A percentile compares a stretch with the other conserved stretches of the same genome.
Conservation (phyloP, 2,888 invertebrate genomes). For the Ceratothoa steindachneri region DNA sequence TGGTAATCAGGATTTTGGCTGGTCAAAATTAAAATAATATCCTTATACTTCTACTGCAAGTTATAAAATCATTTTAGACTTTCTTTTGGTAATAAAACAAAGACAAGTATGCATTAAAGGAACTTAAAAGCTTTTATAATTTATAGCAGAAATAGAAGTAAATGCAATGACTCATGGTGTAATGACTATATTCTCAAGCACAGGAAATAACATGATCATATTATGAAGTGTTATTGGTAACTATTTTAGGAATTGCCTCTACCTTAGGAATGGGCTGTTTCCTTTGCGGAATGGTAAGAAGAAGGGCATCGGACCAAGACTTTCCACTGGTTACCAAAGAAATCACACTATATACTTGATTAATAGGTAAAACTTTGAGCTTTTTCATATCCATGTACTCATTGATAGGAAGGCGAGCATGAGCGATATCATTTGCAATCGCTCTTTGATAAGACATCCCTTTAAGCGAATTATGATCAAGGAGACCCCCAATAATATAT, state of each 20-base stretch:
- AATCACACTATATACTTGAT: conserved; percentile 87
- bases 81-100: too few species aligned
- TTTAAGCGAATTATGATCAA: conserved; percentile 96
- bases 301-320: conserved; percentile 73
- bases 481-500: conserved; percentile 94
- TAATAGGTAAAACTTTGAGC: conserved; percentile 87
- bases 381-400: conserved; percentile 87
- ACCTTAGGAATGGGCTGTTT: conserved; percentile 63
- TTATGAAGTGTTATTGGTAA: too few species aligned
- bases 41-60: too few species aligned
- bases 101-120: too few species aligned
- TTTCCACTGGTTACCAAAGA: conserved; percentile 70
- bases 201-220: too few species aligned
- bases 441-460: conserved; percentile 82
- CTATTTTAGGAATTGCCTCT: not conserved
- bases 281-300: conserved; percentile 70
- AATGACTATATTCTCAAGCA: too few species aligned
- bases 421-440: conserved; percentile 67
- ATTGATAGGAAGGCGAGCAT: conserved; percentile 81
- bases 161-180: too few species aligned
- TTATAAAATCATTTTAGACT: too few species aligned
- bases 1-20: too few species aligned
- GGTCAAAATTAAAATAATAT: too few species aligned
- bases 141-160: too few species aligned
- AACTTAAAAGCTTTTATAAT: too few species aligned